Evolutionary conservation across 2,113 vertebrate genomes (phyloP).

Genomic region (Trichechus manatus): DNA sequence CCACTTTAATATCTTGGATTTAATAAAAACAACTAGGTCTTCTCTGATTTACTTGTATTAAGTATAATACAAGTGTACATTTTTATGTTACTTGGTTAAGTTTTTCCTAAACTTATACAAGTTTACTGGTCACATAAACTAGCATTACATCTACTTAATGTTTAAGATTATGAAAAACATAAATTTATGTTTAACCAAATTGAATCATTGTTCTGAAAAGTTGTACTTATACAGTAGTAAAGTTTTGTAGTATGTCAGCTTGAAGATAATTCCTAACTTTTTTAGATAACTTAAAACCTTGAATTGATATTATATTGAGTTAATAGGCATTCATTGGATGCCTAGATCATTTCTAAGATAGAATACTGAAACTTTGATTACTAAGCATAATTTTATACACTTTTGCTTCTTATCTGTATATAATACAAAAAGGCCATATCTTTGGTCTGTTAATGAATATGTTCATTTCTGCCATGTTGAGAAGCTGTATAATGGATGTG

Average conservation of each 20-base stretch:
- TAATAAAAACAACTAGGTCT: background rate
- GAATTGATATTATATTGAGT: background rate
- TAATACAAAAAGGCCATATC: background rate
- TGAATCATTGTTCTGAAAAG: background rate
- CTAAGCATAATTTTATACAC: background rate
- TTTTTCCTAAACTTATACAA: background rate
- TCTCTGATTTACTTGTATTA: background rate
- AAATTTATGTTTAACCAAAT: background rate
- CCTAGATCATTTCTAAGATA: background rate
- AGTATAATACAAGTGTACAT: background rate
- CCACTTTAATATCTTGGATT: background rate
- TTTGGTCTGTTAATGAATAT: background rate
- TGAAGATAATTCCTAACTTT: background rate
- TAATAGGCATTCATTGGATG: background rate
- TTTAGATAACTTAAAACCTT: slow-evolving; percentile 22
- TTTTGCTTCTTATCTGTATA: background rate
- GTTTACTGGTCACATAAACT: background rate
- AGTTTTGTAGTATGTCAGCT: background rate
- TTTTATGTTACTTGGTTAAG: background rate
- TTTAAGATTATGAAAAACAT: background rate
- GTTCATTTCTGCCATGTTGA: background rate
- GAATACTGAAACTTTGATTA: background rate
- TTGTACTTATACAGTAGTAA: background rate
- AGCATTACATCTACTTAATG: background rate
- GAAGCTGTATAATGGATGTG: background rate